Conservation (phyloP, 1,140 invertebrate genomes). For the Zaprionus lachaisei region DNA sequence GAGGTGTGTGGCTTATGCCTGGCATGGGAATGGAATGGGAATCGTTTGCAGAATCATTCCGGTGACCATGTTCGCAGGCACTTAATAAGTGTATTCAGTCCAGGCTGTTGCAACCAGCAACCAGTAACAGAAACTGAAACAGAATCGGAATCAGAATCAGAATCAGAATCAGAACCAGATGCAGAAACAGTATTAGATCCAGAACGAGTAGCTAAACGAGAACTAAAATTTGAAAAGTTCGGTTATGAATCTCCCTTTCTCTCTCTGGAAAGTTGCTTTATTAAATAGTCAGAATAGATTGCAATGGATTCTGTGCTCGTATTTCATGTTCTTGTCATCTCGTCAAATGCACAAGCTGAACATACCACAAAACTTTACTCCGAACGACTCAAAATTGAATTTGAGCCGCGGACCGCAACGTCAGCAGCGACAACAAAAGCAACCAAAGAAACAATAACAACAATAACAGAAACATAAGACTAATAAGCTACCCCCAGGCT, state of each 20-base stretch:
- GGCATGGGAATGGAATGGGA: slow-evolving; percentile 49
- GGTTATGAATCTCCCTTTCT: slow-evolving; percentile 13
- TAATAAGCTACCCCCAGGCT: slow-evolving; percentile 50
- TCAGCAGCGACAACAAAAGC: slow-evolving; percentile 21
- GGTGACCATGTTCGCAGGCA: slow-evolving; percentile 58
- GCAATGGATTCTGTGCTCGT: slow-evolving; percentile 2
- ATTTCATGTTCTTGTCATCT: slow-evolving; percentile 37
- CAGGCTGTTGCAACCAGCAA: not conserved
- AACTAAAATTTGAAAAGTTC: slow-evolving; percentile 44
- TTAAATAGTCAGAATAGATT: slow-evolving; percentile 41
- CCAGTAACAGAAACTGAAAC: not conserved
- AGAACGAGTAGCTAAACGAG: not conserved
- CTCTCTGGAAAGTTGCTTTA: slow-evolving; percentile 41
- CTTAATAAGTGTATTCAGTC: slow-evolving; percentile 62
- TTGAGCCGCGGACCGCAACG: slow-evolving; percentile 50
- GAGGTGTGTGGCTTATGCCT: slow-evolving; percentile 64
- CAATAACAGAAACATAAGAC: slow-evolving; percentile 36
- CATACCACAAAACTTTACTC: slow-evolving; percentile 41
- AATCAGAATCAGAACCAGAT: not conserved
- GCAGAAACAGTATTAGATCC: slow-evolving; percentile 15
- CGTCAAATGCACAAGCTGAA: slow-evolving; percentile 26
- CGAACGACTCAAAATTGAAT: slow-evolving; percentile 56
- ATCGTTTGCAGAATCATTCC: slow-evolving; percentile 39
- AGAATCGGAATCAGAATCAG: not conserved
- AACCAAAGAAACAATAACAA: slow-evolving; percentile 13